Conservation (phyloP, 1,140 invertebrate genomes). For the Cherax quadricarinatus region DNA sequence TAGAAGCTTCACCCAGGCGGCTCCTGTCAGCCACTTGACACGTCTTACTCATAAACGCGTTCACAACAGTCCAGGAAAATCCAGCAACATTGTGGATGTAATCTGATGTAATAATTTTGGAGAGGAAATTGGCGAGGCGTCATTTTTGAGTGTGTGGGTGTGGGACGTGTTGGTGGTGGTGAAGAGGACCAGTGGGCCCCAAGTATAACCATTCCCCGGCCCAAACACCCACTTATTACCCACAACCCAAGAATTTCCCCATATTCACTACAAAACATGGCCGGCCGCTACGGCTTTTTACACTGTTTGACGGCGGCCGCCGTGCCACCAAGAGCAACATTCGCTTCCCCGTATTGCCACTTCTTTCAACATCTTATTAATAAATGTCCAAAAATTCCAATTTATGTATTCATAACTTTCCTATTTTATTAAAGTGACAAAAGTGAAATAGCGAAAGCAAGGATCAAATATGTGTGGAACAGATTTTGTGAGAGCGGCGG, state of each 20-base stretch:
- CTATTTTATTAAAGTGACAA: conserved; percentile 17
- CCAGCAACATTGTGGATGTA: conserved; percentile 23
- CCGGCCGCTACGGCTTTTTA: conserved; percentile 22
- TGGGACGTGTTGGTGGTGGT: conserved; percentile 14
- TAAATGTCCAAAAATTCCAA: conserved; percentile 5
- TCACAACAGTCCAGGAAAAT: background rate
- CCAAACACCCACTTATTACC: conserved; percentile 34
- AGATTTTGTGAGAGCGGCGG: no score
- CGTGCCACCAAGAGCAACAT: conserved; percentile 1
- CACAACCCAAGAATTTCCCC: conserved; percentile 33
- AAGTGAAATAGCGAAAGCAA: background rate
- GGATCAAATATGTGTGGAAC: no score
- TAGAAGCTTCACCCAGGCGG: background rate
- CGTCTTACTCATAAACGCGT: background rate
- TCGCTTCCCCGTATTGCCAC: conserved; percentile 2
- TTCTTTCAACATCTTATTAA: conserved; percentile 16
- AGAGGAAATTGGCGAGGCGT: conserved; percentile 25
- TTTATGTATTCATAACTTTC: background rate
- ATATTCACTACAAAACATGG: conserved; percentile 29
- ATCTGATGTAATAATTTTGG: conserved; percentile 34
- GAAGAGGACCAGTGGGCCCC: conserved; percentile 25
- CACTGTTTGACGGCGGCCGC: background rate
- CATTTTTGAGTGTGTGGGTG: conserved; percentile 17
- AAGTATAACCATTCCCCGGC: conserved; percentile 31
- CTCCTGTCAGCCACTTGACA: background rate